Evolutionary conservation across 2,888 invertebrate species (phyloP).

Genomic region (Mimumesa dahlbomi): DNA sequence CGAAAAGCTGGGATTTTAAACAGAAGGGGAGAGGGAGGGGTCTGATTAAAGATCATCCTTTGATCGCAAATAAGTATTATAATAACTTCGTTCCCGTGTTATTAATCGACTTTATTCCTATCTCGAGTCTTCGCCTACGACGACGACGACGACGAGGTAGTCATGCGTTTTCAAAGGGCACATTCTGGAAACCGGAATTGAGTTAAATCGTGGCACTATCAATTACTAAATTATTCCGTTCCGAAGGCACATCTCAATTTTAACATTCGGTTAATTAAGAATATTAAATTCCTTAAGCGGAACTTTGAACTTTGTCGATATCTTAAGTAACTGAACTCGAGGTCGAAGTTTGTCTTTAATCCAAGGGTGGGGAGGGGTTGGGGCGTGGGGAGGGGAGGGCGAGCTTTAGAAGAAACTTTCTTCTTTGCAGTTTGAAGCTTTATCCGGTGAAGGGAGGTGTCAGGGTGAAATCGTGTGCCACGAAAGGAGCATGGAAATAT

Average conservation of each 20-base stretch:
- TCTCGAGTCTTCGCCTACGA: no score
- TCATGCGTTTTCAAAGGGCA: no score
- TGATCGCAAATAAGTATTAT: constrained; percentile 45
- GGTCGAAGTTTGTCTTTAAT: constrained; percentile 32
- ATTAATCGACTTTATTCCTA: constrained; percentile 22
- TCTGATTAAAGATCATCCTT: constrained; percentile 44
- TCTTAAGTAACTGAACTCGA: constrained; percentile 10
- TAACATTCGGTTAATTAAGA: constrained; percentile 7
- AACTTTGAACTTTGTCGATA: constrained; percentile 33
- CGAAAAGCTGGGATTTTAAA: constrained; percentile 38
- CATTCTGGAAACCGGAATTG: not conserved
- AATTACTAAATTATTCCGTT: constrained; percentile 10
- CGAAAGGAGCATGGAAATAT: constrained; percentile 1
- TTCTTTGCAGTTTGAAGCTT: constrained; percentile 9
- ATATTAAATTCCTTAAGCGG: constrained; percentile 31
- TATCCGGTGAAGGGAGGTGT: constrained; percentile 19
- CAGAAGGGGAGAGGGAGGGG: no score
- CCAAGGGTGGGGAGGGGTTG: not conserved
- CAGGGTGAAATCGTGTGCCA: constrained; percentile 1
- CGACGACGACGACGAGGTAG: no score
- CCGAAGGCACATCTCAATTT: not conserved
- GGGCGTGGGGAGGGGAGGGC: not conserved
- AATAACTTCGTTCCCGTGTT: constrained; percentile 5
- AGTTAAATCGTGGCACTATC: constrained; percentile 3
- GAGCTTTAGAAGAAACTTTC: constrained; percentile 11